phyloP scores from a whole-genome alignment of 2,113 vertebrate genomes.

The Apeltes quadracus region DNA sequence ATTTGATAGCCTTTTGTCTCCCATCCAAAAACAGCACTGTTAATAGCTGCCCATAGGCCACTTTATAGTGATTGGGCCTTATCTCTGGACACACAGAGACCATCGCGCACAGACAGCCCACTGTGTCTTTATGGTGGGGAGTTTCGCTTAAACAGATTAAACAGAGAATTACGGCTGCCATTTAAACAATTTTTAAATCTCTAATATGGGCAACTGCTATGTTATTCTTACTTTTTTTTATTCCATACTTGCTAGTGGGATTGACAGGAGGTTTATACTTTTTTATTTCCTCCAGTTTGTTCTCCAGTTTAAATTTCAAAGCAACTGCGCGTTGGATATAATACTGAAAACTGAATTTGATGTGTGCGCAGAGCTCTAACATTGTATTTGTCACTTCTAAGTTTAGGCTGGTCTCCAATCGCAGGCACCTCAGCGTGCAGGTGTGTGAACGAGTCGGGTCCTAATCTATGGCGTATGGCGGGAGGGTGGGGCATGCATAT shows the following conservation, averaged over 20 bases:
- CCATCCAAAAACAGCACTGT: constrained; percentile 64
- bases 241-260: not conserved
- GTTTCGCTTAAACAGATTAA: constrained; percentile 30
- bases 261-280: not conserved
- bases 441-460: constrained; percentile 50
- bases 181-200: constrained; percentile 40
- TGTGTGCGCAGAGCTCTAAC: not conserved
- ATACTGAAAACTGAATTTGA: not conserved
- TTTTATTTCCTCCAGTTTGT: not conserved
- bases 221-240: constrained; percentile 1
- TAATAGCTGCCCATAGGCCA: constrained; percentile 70
- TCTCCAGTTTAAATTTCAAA: not conserved
- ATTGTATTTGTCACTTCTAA: not conserved
- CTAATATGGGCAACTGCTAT: not conserved
- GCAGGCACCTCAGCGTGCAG: constrained; percentile 28
- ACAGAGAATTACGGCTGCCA: constrained; percentile 14
- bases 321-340: not conserved
- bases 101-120: constrained; percentile 30
- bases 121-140: constrained; percentile 38
- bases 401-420: not conserved
- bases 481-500: constrained; percentile 18
- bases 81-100: constrained; percentile 55
- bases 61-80: constrained; percentile 66
- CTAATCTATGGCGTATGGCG: constrained; percentile 45
- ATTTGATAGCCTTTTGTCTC: constrained; percentile 69